phyloP scores from a whole-genome alignment of 2,797 vertebrate species.

The Rhabdophis nuchalis region DNA sequence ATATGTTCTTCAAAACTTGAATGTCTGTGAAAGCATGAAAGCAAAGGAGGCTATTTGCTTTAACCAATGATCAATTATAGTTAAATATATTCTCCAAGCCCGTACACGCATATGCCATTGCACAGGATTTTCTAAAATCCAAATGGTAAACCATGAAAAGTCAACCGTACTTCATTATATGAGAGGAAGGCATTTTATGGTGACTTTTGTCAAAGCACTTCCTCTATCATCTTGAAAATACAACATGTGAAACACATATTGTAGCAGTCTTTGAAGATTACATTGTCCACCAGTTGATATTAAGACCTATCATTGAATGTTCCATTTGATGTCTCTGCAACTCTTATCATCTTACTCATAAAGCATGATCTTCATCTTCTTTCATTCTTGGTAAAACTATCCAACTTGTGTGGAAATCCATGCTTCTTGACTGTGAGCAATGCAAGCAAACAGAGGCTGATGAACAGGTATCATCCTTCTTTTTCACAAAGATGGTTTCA shows the following conservation, averaged over 20 bases:
- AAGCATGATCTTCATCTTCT: conserved; percentile 63
- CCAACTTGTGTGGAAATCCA: conserved; percentile 35
- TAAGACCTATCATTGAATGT: conserved; percentile 39
- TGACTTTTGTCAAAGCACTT: conserved; percentile 33
- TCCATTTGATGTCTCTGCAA: conserved; percentile 48
- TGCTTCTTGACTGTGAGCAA: conserved; percentile 58
- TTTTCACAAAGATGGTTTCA: conserved; percentile 45
- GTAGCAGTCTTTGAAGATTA: conserved; percentile 41
- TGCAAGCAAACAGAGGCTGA: conserved; percentile 60
- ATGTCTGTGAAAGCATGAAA: conserved; percentile 63
- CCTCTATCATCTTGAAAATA: conserved; percentile 38
- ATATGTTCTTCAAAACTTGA: conserved; percentile 73
- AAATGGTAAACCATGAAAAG: conserved; percentile 26
- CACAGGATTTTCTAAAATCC: conserved; percentile 49
- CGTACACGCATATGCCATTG: conserved; percentile 23
- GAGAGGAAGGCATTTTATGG: conserved; percentile 30
- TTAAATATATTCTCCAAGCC: conserved; percentile 54
- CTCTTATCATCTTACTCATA: conserved; percentile 59
- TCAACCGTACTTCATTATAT: conserved; percentile 22
- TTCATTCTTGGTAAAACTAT: conserved; percentile 56
- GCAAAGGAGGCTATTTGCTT: conserved; percentile 38
- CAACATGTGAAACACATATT: conserved; percentile 9
- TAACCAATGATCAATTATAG: conserved; percentile 49
- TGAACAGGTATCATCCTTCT: conserved; percentile 48
- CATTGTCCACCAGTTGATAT: conserved; percentile 46